These are phyloP conservation scores for Physella acuta DNA, from an alignment of 1,140 invertebrate genomes.

Conservation along the genomic window DNA sequence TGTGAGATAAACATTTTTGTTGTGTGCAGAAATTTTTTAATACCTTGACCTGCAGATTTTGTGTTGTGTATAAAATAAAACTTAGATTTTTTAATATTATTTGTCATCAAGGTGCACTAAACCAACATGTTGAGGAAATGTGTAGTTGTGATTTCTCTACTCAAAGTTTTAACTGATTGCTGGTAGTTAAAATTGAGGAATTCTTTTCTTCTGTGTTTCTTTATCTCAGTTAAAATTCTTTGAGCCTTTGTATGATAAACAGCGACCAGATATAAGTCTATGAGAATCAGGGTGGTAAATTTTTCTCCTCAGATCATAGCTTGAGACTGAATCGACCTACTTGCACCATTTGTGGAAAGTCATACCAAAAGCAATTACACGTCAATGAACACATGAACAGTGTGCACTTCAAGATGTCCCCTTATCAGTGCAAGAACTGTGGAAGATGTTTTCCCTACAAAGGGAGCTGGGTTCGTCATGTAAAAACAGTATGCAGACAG, in stretches of 20 bases:
- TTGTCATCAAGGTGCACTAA: too few species aligned
- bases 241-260: neutral
- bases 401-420: conserved; percentile 5
- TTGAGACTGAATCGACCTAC: neutral
- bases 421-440: conserved; percentile 15
- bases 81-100: too few species aligned
- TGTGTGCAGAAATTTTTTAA: too few species aligned
- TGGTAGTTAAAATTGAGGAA: too few species aligned
- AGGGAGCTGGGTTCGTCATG: conserved; percentile 16
- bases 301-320: conserved; percentile 16
- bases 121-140: too few species aligned
- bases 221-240: neutral
- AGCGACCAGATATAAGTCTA: neutral
- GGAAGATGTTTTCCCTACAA: conserved; percentile 15
- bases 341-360: conserved; percentile 14
- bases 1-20: neutral
- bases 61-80: too few species aligned
- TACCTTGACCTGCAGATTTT: too few species aligned
- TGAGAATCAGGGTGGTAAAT: neutral
- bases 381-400: conserved; percentile 15
- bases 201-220: too few species aligned
- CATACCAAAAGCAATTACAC: conserved; percentile 8
- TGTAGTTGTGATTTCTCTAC: neutral
- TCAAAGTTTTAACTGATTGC: neutral
- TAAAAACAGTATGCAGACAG: conserved; percentile 7